These are phyloP conservation scores for Centrocercus urophasianus DNA, from an alignment of 2,113 vertebrate species.

Conservation along the genomic window DNA sequence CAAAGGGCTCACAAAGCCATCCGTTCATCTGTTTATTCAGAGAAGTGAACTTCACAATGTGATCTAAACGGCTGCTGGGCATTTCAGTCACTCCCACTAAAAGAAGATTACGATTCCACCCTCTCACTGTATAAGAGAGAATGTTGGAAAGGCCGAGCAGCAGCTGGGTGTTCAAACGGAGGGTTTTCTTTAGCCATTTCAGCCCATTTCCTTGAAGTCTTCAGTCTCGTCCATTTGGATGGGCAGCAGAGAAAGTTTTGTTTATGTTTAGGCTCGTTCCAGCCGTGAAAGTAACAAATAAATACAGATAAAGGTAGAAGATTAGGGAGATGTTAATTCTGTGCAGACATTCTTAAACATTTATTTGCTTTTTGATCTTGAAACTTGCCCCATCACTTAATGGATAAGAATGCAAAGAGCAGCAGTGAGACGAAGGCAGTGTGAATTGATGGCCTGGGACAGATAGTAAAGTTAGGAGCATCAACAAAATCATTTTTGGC, in stretches of 20 bases:
- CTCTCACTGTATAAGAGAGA: background rate
- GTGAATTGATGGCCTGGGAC: background rate
- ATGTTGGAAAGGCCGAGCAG: background rate
- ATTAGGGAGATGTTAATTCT: slow-evolving; percentile 44
- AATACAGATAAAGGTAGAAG: slow-evolving; percentile 59
- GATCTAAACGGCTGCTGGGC: background rate
- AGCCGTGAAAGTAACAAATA: slow-evolving; percentile 50
- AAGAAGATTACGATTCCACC: background rate
- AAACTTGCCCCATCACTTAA: background rate
- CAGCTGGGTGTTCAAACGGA: background rate
- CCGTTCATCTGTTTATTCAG: background rate
- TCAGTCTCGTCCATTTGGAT: background rate
- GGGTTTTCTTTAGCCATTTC: background rate
- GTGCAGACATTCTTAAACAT: slow-evolving; percentile 26
- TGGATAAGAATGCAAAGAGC: background rate
- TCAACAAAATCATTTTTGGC: background rate
- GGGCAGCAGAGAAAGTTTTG: background rate
- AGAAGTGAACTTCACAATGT: too few relatives aligned
- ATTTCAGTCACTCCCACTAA: background rate
- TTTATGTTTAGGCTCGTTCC: slow-evolving; percentile 57
- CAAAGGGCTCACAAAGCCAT: background rate
- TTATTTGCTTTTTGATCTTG: slow-evolving; percentile 56
- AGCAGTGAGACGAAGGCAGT: background rate
- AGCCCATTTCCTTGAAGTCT: background rate
- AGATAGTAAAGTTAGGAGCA: background rate